These are phyloP conservation scores for Myathropa florea DNA, from an alignment of 2,888 invertebrate genomes.

Conservation along the genomic window DNA sequence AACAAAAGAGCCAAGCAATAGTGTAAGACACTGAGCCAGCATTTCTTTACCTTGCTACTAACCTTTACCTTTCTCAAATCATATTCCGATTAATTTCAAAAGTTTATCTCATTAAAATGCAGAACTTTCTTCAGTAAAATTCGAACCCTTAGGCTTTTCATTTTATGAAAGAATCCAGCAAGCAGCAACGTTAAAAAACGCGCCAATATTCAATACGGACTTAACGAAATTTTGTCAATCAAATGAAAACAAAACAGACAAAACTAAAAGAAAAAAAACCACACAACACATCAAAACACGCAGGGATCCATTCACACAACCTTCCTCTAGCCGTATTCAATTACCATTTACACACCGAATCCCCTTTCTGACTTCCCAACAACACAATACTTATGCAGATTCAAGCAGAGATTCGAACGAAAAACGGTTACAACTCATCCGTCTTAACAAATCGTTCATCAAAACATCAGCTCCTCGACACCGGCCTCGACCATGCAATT, in stretches of 20 bases:
- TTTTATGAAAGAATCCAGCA: too few relatives aligned
- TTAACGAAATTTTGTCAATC: slow-evolving; percentile 1
- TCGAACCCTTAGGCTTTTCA: too few relatives aligned
- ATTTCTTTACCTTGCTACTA: too few relatives aligned
- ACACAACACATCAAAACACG: slow-evolving; percentile 22
- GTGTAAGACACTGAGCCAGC: too few relatives aligned
- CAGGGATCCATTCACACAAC: slow-evolving; percentile 8
- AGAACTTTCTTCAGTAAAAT: too few relatives aligned
- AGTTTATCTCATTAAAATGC: too few relatives aligned
- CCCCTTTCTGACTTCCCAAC: slow-evolving; percentile 46
- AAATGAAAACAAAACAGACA: slow-evolving; percentile 5
- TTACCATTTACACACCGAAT: slow-evolving; percentile 45
- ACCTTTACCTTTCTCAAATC: too few relatives aligned
- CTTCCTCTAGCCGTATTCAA: slow-evolving; percentile 16
- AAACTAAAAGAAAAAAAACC: slow-evolving; percentile 37
- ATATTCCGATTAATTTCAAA: too few relatives aligned
- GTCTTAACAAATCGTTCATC: slow-evolving; percentile 59
- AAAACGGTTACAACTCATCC: slow-evolving; percentile 63
- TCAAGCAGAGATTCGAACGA: neutral
- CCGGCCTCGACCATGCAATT: slow-evolving; percentile 6
- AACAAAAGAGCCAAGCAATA: too few relatives aligned
- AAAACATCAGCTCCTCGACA: slow-evolving; percentile 45
- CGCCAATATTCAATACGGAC: neutral
- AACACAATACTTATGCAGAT: slow-evolving; percentile 46
- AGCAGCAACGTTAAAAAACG: neutral